These are phyloP conservation scores for Musca vetustissima DNA, from an alignment of 1,140 invertebrate genomes.

Conservation along the genomic window DNA sequence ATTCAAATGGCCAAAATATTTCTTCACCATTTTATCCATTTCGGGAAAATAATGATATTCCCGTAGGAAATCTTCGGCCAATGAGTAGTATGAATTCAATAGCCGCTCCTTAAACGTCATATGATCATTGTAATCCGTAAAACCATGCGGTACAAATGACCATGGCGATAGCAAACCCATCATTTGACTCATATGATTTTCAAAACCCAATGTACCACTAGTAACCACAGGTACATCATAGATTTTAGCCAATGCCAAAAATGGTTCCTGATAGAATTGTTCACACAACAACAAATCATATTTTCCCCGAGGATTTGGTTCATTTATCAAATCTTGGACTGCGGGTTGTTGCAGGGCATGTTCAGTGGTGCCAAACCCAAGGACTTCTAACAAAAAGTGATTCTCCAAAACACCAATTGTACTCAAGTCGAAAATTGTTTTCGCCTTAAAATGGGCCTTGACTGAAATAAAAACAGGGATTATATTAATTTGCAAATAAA, in stretches of 20 bases:
- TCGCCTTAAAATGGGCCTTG: not conserved
- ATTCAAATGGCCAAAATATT: conserved; percentile 46
- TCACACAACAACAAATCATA: conserved; percentile 57
- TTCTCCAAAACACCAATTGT: not conserved
- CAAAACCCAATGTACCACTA: conserved; percentile 46
- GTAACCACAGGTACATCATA: conserved; percentile 54
- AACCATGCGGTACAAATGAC: conserved; percentile 52
- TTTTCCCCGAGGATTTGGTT: conserved; percentile 38
- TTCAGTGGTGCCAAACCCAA: conserved; percentile 46
- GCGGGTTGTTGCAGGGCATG: conserved; percentile 48
- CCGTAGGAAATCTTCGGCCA: conserved; percentile 41
- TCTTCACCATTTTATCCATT: conserved; percentile 48
- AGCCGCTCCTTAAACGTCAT: conserved; percentile 57
- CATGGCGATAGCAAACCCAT: conserved; percentile 50
- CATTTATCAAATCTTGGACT: conserved; percentile 53
- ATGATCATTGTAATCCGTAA: conserved; percentile 43
- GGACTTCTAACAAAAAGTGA: conserved; percentile 38
- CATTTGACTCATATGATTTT: conserved; percentile 50
- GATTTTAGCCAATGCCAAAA: conserved; percentile 49
- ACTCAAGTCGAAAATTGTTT: not conserved
- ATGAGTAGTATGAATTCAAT: conserved; percentile 35
- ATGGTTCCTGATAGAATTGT: conserved; percentile 54
- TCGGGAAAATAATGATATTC: conserved; percentile 42
- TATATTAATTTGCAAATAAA: no score
- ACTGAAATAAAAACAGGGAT: not conserved